Evolutionary conservation across 1,140 invertebrate species (phyloP).

Genomic region (Cepaea nemoralis): DNA sequence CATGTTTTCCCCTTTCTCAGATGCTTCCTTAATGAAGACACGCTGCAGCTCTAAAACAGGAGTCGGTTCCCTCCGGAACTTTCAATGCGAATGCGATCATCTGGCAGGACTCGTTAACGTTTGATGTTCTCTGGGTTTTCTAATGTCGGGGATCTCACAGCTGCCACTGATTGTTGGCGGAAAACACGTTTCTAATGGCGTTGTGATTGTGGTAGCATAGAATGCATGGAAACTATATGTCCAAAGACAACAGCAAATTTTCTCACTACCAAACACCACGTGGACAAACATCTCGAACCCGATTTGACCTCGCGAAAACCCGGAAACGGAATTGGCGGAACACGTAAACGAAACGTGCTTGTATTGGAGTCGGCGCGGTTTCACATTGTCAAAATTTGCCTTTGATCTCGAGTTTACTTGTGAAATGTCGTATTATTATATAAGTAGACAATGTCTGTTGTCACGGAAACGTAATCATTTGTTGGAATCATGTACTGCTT

Average conservation of each 20-base stretch:
- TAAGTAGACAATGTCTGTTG: neutral
- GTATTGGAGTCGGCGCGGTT: slow-evolving; percentile 1
- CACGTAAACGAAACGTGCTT: slow-evolving; percentile 28
- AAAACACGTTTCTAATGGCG: slow-evolving; percentile 22
- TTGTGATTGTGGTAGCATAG: neutral
- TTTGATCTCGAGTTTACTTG: neutral
- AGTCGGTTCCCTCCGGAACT: slow-evolving; percentile 14
- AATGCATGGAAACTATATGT: neutral
- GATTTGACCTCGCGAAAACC: slow-evolving; percentile 16
- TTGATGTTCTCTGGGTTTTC: slow-evolving; percentile 14
- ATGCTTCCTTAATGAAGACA: slow-evolving; percentile 36
- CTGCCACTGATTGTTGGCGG: neutral
- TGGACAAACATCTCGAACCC: slow-evolving; percentile 23
- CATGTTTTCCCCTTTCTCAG: slow-evolving; percentile 18
- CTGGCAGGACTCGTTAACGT: slow-evolving; percentile 20
- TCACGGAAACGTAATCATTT: neutral
- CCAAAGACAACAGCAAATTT: slow-evolving; percentile 39
- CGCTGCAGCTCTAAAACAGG: slow-evolving; percentile 7
- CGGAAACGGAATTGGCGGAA: slow-evolving; percentile 28
- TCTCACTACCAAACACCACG: slow-evolving; percentile 15
- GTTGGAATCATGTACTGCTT: neutral
- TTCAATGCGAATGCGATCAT: slow-evolving; percentile 13
- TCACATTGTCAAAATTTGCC: neutral
- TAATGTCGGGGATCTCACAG: neutral
- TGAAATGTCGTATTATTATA: slow-evolving; percentile 11